Base-by-base conservation (phyloP, 2,797 vertebrate species). In the Sebastes glaucus region DNA sequence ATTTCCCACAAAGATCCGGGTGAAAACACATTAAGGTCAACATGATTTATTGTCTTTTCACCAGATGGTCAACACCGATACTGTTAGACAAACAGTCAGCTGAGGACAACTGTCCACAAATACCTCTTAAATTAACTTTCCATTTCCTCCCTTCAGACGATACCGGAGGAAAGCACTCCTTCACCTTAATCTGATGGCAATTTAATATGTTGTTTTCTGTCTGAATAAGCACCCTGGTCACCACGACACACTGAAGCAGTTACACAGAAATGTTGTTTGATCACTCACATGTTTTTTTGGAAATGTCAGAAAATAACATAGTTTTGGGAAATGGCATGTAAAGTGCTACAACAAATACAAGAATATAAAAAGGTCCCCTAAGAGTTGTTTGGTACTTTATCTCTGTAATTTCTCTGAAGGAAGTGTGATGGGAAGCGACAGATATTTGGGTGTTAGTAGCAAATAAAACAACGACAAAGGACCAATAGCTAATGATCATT, bases 1-100 rank as follows among this genome's bases (percentile, higher is more conserved):
- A 80, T 78, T 80, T 81, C 74, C 59, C 0, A 59, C 64, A 28
- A 11, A 71, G 18, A 75, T 82, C 84, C 80, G 42, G 74, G 6
- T 18, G 35, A 57, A 65, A 73, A 66, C 59, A 67, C 42, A 30
- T 35, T 27, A 28, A 69, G 42, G 63, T 72, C 64, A 78, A 72
- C 42, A 77, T 6, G 10, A 68, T 71, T 56, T 66, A 75, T 56
- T 62, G 70, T 38, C 35, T 22, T 61, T 77, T 28, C 4, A 71
- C 52, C 77, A 42, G 42, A 69, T 67, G 63, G 73, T 79, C 57
- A 57, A 63, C 55, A 25, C 4, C 5, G 7, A 66, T 5, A 56
- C 35, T 22, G 5, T 53, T 7, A 1, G 23, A 74, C 22, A 27
- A 16, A 32, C 18, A 4, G 32, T 20, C 13, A n/a, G 30, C 55